Evolutionary conservation across 2,888 invertebrate species (phyloP), one percentile per base, ranked within the genome.

Genomic region (Drosophila melanosoma): DNA sequence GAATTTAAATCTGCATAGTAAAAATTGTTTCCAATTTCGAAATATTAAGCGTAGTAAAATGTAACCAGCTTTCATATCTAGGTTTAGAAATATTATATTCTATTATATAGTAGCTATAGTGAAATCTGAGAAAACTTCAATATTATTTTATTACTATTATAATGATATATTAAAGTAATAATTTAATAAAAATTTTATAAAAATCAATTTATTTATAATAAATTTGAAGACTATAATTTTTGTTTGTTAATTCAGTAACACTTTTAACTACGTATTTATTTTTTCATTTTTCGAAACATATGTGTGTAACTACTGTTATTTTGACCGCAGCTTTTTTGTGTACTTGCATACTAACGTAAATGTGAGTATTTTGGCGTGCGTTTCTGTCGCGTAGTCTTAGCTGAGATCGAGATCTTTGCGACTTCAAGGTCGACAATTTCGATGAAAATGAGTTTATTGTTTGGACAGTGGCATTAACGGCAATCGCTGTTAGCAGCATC

Each of bases 391-490:
- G 42, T 23, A 38, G 57, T 63, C 70, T 81, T 65, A 53, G 76
- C 33, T 26, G 61, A 66, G 78, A 72, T 66, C 74, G 57, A 61
- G 62, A 79, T 69, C 63, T 81, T 84, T 79, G 81, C 75, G 81
- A 59, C 62, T 73, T 73, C 87, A 87, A 87, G 87, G 87, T 80
- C 83, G 64, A 66, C 32, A 74, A 69, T 89, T 89, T 79, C 66
- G 80, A 83, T 83, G 81, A 87, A 87, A 85, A 88, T 86, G 81
- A 81, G 76, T 83, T 87, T 84, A 83, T 85, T 87, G 87, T 87
- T 89, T 87, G 85, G 87, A 89, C 83, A 76, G 74, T 52, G 78
- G 80, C 72, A 85, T 81, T 82, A 82, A 69, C 85, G 63, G 75
- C 64, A 68, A 36, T 53, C 40, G 42, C 33, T 69, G 71, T 38